These are phyloP conservation scores for Empidonax traillii DNA, from an alignment of 2,113 vertebrate genomes.

Conservation along the genomic window DNA sequence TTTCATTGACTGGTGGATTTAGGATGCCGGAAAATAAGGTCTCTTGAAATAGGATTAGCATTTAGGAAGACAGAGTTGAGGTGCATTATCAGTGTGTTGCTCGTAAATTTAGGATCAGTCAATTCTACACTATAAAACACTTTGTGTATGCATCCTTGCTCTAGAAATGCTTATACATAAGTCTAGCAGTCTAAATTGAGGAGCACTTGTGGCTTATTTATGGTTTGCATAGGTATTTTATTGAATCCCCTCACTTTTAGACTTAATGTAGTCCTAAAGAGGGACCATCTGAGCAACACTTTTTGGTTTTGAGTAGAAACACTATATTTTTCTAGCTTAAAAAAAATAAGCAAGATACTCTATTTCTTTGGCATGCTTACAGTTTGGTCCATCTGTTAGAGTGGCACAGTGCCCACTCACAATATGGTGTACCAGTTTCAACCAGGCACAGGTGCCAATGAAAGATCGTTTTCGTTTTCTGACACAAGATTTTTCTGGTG, in stretches of 20 bases:
- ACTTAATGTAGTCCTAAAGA: background rate
- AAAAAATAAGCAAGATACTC: slow-evolving; percentile 16
- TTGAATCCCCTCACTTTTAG: background rate
- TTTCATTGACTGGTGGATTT: background rate
- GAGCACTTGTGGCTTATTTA: background rate
- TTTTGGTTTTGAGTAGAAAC: background rate
- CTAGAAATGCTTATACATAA: background rate
- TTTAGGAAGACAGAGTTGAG: background rate
- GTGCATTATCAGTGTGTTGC: background rate
- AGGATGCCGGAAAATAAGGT: background rate
- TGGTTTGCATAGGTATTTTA: background rate
- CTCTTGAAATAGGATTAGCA: background rate
- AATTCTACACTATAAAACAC: background rate
- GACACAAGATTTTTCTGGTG: slow-evolving; percentile 58
- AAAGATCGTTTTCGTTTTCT: slow-evolving; percentile 55
- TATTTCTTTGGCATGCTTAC: slow-evolving; percentile 51
- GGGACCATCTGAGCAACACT: background rate
- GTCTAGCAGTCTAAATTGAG: background rate
- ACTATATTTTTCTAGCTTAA: background rate
- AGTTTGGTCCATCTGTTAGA: slow-evolving; percentile 63
- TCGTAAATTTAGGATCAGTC: background rate
- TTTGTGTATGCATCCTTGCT: background rate
- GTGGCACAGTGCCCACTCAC: slow-evolving; percentile 69
- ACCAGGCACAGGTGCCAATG: slow-evolving; percentile 56
- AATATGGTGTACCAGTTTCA: slow-evolving; percentile 65